Percentiles rank a stretch among this genome's conserved stretches.
Conservation (phyloP, 2,113 vertebrate genomes). For the Mirounga angustirostris region DNA sequence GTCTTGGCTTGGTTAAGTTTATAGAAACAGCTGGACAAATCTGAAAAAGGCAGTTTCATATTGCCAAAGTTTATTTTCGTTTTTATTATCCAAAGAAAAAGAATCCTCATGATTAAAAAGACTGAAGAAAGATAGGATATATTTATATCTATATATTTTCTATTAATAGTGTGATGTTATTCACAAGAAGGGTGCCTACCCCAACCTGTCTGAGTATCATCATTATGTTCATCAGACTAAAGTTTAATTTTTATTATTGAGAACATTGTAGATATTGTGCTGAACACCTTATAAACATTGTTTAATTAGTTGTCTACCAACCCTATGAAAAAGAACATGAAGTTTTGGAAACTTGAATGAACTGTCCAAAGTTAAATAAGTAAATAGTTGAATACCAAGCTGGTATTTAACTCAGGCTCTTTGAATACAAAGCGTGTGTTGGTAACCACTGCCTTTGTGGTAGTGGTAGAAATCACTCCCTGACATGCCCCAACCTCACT, state of each 20-base stretch:
- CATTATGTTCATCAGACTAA: not conserved
- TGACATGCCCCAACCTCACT: not conserved
- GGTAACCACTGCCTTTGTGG: not conserved
- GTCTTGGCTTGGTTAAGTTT: not conserved
- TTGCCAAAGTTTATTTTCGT: conserved; percentile 2
- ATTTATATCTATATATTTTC: not conserved
- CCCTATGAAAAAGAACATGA: not conserved
- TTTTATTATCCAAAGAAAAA: conserved; percentile 11
- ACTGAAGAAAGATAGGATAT: not conserved
- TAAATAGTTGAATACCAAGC: not conserved
- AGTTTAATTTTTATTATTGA: not conserved
- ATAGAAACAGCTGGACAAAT: not conserved
- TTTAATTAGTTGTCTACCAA: not conserved
- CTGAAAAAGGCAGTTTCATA: not conserved
- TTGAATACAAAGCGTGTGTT: not conserved
- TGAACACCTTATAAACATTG: not conserved
- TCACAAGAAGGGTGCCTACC: not conserved
- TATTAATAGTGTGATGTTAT: not conserved
- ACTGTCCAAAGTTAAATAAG: not conserved
- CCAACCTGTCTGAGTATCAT: not conserved
- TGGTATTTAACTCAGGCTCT: not conserved
- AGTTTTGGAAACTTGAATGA: not conserved
- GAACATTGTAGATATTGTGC: not conserved
- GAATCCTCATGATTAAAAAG: not conserved
- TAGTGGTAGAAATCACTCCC: not conserved